phyloP scores from a whole-genome alignment of 2,888 invertebrate genomes.

The Rosalia funebris region DNA sequence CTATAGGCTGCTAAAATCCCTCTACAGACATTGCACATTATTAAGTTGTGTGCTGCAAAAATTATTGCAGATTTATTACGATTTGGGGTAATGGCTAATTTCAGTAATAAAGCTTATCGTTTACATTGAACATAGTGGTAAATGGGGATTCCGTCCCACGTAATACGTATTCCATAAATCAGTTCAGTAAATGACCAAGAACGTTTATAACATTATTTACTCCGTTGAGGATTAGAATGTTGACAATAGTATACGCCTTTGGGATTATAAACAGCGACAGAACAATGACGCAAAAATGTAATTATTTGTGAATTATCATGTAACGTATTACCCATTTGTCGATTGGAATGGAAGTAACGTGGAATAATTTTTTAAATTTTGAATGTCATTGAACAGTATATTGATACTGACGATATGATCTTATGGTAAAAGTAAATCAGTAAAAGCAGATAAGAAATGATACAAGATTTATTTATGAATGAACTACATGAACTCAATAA shows the following conservation, averaged over 20 bases:
- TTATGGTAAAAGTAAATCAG: too few relatives aligned
- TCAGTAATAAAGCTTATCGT: conserved; percentile 45
- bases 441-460: too few relatives aligned
- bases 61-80: conserved; percentile 46
- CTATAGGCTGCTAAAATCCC: conserved; percentile 40
- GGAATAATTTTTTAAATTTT: too few relatives aligned
- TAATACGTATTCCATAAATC: conserved; percentile 20
- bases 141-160: conserved; percentile 38
- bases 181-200: background rate
- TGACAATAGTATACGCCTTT: too few relatives aligned
- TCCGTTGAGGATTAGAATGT: too few relatives aligned
- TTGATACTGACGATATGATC: too few relatives aligned
- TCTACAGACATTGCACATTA: conserved; percentile 45
- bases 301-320: too few relatives aligned
- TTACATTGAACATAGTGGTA: conserved; percentile 39
- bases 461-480: too few relatives aligned
- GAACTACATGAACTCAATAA: too few relatives aligned
- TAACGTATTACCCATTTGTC: too few relatives aligned
- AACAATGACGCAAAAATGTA: background rate
- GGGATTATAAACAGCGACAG: background rate
- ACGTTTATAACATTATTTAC: background rate
- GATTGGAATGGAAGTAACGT: too few relatives aligned
- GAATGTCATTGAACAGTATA: too few relatives aligned
- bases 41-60: conserved; percentile 41
- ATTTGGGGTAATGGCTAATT: conserved; percentile 46